Evolutionary conservation across 2,797 vertebrate species (phyloP).

Genomic region (Rhinophrynus dorsalis): DNA sequence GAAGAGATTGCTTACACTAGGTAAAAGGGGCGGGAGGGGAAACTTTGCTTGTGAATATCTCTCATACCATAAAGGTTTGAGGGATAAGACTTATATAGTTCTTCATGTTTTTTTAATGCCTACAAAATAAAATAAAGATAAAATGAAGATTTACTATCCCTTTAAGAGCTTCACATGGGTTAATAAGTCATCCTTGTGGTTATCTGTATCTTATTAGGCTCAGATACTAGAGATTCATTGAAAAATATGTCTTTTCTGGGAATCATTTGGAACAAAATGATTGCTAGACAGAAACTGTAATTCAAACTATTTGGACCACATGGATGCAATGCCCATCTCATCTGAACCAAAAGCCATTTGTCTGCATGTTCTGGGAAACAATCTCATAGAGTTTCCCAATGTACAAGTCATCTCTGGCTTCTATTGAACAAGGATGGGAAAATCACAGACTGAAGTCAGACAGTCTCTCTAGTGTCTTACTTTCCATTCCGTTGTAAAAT

Average conservation of each 20-base stretch:
- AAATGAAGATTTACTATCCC: too few species aligned
- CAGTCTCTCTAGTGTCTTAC: slow-evolving; percentile 11
- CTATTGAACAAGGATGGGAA: slow-evolving; percentile 33
- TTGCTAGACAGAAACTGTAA: slow-evolving; percentile 23
- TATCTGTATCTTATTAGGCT: slow-evolving; percentile 40
- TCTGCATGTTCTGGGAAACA: slow-evolving; percentile 41
- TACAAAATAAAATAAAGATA: too few species aligned
- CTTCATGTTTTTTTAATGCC: too few species aligned
- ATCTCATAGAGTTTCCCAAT: slow-evolving; percentile 32
- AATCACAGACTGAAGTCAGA: slow-evolving; percentile 12
- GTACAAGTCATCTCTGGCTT: slow-evolving; percentile 37
- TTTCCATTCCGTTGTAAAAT: slow-evolving; percentile 44
- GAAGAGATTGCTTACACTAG: too few species aligned
- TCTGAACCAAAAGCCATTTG: slow-evolving; percentile 26
- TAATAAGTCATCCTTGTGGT: slow-evolving; percentile 23
- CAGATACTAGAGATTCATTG: slow-evolving; percentile 31
- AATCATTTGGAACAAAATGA: slow-evolving; percentile 31
- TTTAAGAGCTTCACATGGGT: slow-evolving; percentile 15
- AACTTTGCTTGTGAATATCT: too few species aligned
- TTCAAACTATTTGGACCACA: slow-evolving; percentile 47
- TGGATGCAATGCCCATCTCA: slow-evolving; percentile 33
- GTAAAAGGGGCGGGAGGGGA: too few species aligned
- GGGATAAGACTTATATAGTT: background rate
- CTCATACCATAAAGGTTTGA: too few species aligned
- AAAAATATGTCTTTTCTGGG: slow-evolving; percentile 45